A percentile compares a stretch with the other conserved stretches of the same genome.
Evolutionary conservation across 2,113 vertebrate species (phyloP).

Genomic region (Myiozetetes cayanensis): DNA sequence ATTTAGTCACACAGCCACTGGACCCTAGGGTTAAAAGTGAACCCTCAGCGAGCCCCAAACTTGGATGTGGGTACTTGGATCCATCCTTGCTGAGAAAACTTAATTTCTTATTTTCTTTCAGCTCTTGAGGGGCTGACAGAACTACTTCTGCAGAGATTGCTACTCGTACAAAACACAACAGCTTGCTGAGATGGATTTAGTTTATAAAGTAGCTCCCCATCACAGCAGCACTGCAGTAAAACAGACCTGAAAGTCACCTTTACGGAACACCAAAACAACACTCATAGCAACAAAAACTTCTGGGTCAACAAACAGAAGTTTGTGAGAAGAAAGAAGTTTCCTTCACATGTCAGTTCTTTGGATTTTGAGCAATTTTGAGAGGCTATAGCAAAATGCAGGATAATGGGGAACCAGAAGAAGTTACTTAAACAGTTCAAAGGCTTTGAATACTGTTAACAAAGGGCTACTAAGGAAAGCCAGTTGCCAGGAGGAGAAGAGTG

Average conservation of each 20-base stretch:
- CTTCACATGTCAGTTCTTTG: not conserved
- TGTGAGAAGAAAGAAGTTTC: not conserved
- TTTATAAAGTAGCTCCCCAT: not conserved
- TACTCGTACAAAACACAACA: not conserved
- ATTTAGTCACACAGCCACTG: not conserved
- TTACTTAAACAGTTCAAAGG: constrained; percentile 43
- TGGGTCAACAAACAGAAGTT: not conserved
- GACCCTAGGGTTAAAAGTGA: not conserved
- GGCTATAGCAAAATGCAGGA: not conserved
- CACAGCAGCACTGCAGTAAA: not conserved
- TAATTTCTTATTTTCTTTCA: not conserved
- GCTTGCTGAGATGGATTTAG: not conserved
- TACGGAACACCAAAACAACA: not conserved
- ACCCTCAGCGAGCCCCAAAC: not conserved
- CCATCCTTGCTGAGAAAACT: not conserved
- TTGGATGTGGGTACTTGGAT: not conserved
- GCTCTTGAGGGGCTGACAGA: not conserved
- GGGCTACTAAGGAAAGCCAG: constrained; percentile 33
- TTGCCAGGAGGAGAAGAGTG: constrained; percentile 15
- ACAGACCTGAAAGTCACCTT: not conserved
- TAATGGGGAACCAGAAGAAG: constrained; percentile 37
- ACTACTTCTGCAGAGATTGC: not conserved
- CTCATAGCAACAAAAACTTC: not conserved
- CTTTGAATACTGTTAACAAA: constrained; percentile 43
- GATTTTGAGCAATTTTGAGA: constrained; percentile 32